Percentiles rank a stretch among this genome's conserved stretches.
These are phyloP conservation scores for Spisula subtruncata DNA, from an alignment of 2,888 invertebrate species.

Conservation along the genomic window DNA sequence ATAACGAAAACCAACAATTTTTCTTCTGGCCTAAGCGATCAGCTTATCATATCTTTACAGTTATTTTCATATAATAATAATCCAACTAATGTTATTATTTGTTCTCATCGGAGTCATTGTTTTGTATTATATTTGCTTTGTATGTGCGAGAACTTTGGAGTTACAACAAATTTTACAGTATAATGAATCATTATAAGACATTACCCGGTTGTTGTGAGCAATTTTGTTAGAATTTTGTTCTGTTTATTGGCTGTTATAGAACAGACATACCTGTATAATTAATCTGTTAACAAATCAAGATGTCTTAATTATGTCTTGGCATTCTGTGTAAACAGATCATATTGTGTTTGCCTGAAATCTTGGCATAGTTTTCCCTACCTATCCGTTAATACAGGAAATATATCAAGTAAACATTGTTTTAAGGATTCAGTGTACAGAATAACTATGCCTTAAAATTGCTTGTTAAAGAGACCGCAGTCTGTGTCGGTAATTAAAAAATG, in stretches of 20 bases:
- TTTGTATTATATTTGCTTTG: not conserved
- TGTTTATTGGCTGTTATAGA: not conserved
- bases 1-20: too few species aligned
- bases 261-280: not conserved
- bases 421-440: not conserved
- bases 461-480: too few species aligned
- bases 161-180: not conserved
- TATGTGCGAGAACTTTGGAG: not conserved
- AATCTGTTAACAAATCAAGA: constrained; percentile 22
- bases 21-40: too few species aligned
- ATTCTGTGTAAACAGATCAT: constrained; percentile 15
- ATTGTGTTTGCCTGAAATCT: not conserved
- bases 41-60: too few species aligned
- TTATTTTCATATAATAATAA: too few species aligned
- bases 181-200: not conserved
- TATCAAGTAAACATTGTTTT: not conserved
- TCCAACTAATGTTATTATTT: not conserved
- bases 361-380: not conserved
- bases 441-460: too few species aligned
- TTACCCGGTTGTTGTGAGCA: not conserved
- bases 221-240: not conserved
- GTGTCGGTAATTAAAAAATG: too few species aligned
- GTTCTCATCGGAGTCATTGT: not conserved
- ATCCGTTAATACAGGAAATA: constrained; percentile 9
- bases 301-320: not conserved